Evolutionary conservation across 2,888 invertebrate species (phyloP).

Genomic region (Melieria crassipennis): DNA sequence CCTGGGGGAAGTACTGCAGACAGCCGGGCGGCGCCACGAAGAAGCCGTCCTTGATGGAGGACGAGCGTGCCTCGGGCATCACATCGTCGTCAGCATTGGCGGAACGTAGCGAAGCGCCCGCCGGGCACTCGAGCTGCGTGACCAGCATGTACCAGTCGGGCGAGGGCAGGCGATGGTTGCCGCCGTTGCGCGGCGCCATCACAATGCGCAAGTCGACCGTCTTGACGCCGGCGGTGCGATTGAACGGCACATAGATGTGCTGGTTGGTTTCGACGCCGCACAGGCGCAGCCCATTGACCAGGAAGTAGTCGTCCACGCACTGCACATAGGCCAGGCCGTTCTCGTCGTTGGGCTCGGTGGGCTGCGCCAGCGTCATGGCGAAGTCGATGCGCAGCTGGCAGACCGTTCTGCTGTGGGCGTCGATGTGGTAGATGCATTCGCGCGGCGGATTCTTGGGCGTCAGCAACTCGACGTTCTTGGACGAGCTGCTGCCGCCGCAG

Average conservation of each 20-base stretch:
- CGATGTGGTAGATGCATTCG: slow-evolving; percentile 57
- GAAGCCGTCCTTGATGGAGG: slow-evolving; percentile 49
- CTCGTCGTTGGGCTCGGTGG: slow-evolving; percentile 43
- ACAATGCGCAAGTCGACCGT: slow-evolving; percentile 55
- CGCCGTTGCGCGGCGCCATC: slow-evolving; percentile 66
- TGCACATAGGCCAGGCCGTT: slow-evolving; percentile 46
- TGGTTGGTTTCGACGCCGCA: slow-evolving; percentile 74
- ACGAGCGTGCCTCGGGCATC: slow-evolving; percentile 44
- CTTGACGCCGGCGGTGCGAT: slow-evolving; percentile 54
- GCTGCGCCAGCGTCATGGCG: slow-evolving; percentile 54
- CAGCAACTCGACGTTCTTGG: slow-evolving; percentile 50
- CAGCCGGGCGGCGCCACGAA: slow-evolving; percentile 71
- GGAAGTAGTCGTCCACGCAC: slow-evolving; percentile 56
- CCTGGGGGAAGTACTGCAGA: slow-evolving; percentile 74
- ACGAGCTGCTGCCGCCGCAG: slow-evolving; percentile 52
- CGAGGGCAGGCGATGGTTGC: slow-evolving; percentile 47
- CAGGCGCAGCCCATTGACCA: slow-evolving; percentile 57
- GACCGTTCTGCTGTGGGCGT: slow-evolving; percentile 57
- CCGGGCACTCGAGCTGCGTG: slow-evolving; percentile 70
- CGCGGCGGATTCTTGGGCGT: slow-evolving; percentile 50
- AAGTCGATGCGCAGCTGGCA: slow-evolving; percentile 63
- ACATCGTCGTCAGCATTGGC: slow-evolving; percentile 9
- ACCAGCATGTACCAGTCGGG: slow-evolving; percentile 70
- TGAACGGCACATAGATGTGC: slow-evolving; percentile 65
- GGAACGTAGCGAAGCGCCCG: slow-evolving; percentile 41